A percentile compares a stretch with the other conserved stretches of the same genome.
These are phyloP conservation scores for Alligator sinensis DNA, from an alignment of 2,113 vertebrate species.

Conservation along the genomic window DNA sequence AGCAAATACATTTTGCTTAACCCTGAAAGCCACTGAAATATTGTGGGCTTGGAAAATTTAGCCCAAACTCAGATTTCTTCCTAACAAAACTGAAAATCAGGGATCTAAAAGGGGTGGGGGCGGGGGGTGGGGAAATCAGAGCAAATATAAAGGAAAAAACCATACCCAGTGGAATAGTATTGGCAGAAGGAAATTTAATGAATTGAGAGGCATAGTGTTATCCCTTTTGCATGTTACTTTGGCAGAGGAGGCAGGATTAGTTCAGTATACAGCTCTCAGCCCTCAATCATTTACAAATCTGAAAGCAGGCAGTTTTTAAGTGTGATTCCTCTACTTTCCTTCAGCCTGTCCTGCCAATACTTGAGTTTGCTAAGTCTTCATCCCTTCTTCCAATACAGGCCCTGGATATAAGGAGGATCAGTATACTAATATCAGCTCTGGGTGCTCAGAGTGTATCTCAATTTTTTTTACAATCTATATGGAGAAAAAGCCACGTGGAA, in stretches of 20 bases:
- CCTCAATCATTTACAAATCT: not conserved
- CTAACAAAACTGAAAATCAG: not conserved
- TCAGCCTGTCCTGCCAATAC: not conserved
- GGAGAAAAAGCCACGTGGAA: fast-evolving
- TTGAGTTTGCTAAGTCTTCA: not conserved
- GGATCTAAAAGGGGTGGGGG: not conserved
- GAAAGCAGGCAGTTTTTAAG: not conserved
- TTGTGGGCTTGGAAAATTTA: not conserved
- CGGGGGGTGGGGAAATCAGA: not conserved
- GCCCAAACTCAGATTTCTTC: not conserved
- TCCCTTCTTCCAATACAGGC: not conserved
- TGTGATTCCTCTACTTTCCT: not conserved
- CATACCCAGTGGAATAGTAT: not conserved
- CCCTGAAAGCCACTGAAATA: not conserved
- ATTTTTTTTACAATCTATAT: not conserved
- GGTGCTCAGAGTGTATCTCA: not conserved
- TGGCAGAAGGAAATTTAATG: not conserved
- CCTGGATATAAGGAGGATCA: not conserved
- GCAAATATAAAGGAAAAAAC: not conserved
- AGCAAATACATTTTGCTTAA: not conserved
- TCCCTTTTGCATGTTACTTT: not conserved
- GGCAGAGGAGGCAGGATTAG: not conserved
- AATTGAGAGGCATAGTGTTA: not conserved
- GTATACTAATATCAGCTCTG: not conserved
- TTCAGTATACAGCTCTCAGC: not conserved